phyloP scores from a whole-genome alignment of 2,888 invertebrate genomes.

The Tridacna crocea region DNA sequence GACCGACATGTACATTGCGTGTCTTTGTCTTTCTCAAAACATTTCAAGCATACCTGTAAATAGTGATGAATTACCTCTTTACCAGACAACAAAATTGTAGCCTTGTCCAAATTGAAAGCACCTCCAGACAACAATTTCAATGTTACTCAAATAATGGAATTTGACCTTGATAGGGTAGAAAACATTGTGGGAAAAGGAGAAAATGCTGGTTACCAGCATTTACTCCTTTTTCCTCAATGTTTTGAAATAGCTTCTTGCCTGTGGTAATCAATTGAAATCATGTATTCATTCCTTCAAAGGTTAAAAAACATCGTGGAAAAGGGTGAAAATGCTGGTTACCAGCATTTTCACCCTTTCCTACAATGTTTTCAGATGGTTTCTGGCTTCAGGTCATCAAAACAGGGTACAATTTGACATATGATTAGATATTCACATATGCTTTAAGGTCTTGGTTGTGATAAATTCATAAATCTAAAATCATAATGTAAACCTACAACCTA shows the following conservation, averaged over 20 bases:
- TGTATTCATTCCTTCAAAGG: too few species aligned
- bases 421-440: too few species aligned
- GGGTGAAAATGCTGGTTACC: neutral
- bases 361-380: neutral
- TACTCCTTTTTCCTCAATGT: neutral
- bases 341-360: neutral
- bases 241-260: too few species aligned
- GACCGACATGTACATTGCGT: conserved; percentile 18
- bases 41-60: conserved; percentile 72
- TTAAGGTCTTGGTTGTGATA: too few species aligned
- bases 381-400: neutral
- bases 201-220: neutral
- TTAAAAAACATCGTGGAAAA: neutral
- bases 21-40: conserved; percentile 71
- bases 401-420: neutral
- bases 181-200: neutral
- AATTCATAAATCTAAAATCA: too few species aligned
- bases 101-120: too few species aligned
- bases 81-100: neutral
- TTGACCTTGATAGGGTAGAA: too few species aligned
- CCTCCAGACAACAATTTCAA: too few species aligned
- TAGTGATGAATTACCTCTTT: neutral
- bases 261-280: too few species aligned
- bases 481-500: too few species aligned
- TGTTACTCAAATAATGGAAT: too few species aligned